Percentiles rank a stretch among this genome's conserved stretches.
These are phyloP conservation scores for Grantiella picta DNA, from an alignment of 2,113 vertebrate genomes.

Conservation along the genomic window DNA sequence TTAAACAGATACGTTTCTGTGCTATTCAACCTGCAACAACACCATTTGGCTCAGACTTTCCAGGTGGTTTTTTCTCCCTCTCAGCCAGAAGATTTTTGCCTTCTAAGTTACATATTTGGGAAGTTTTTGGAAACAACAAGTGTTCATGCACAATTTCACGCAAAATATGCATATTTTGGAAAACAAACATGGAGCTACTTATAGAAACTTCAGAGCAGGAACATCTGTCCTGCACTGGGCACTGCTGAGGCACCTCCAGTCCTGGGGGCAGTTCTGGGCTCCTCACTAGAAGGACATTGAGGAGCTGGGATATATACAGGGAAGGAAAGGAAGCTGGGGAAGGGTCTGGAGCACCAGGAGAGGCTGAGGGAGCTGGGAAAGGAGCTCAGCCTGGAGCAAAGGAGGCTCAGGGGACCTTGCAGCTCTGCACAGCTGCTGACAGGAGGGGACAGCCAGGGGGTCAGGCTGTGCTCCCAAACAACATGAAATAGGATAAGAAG, in stretches of 20 bases:
- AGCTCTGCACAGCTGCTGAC: neutral
- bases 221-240: neutral
- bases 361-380: neutral
- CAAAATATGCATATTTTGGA: neutral
- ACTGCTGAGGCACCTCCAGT: neutral
- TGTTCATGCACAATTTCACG: neutral
- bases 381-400: neutral
- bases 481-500: neutral
- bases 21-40: neutral
- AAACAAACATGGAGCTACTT: fast-evolving
- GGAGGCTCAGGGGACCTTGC: neutral
- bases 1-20: neutral
- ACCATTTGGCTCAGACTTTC: neutral
- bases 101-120: neutral
- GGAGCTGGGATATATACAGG: neutral
- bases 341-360: neutral
- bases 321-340: neutral
- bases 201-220: neutral
- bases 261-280: neutral
- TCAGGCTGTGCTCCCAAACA: neutral
- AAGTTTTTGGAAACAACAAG: neutral
- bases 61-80: neutral
- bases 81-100: neutral
- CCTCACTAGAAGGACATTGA: neutral
- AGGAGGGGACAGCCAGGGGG: neutral